phyloP scores from a whole-genome alignment of 2,888 invertebrate genomes.

The Sinopyrophorus schimmeli region DNA sequence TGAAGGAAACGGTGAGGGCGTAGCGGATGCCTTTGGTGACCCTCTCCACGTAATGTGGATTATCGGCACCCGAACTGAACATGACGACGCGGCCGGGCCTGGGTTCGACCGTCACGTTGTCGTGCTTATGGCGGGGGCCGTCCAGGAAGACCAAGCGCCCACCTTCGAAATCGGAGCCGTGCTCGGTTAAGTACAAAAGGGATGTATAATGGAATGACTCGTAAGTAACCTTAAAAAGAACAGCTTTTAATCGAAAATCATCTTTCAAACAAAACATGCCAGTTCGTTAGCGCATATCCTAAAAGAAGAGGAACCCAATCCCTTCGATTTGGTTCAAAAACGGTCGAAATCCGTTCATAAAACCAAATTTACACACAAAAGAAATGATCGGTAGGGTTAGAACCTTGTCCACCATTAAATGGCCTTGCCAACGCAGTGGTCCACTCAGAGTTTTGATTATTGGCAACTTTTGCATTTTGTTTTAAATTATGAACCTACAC shows the following conservation, averaged over 20 bases:
- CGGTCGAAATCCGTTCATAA: no score
- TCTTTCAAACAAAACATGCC: conserved; percentile 13
- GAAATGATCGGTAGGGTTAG: no score
- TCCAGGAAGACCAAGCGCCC: conserved; percentile 83
- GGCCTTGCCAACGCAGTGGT: no score
- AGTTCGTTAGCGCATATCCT: no score
- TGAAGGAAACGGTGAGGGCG: conserved; percentile 85
- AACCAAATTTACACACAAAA: no score
- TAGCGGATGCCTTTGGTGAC: conserved; percentile 76
- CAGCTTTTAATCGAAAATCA: background rate
- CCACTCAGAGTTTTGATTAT: no score
- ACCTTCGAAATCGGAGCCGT: conserved; percentile 75
- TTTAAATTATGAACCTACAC: no score
- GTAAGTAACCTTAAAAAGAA: conserved; percentile 73
- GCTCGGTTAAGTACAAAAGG: conserved; percentile 77
- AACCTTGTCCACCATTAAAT: no score
- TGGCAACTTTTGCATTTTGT: no score
- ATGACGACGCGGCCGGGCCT: conserved; percentile 76
- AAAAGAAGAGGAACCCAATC: no score
- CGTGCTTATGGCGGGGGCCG: conserved; percentile 57
- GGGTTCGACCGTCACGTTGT: conserved; percentile 76
- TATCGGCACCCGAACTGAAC: conserved; percentile 88
- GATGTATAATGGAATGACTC: conserved; percentile 87
- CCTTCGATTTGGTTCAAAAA: no score
- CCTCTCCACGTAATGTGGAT: conserved; percentile 79